These are phyloP conservation scores for Struthio camelus DNA, from an alignment of 2,113 vertebrate genomes.

Conservation along the genomic window DNA sequence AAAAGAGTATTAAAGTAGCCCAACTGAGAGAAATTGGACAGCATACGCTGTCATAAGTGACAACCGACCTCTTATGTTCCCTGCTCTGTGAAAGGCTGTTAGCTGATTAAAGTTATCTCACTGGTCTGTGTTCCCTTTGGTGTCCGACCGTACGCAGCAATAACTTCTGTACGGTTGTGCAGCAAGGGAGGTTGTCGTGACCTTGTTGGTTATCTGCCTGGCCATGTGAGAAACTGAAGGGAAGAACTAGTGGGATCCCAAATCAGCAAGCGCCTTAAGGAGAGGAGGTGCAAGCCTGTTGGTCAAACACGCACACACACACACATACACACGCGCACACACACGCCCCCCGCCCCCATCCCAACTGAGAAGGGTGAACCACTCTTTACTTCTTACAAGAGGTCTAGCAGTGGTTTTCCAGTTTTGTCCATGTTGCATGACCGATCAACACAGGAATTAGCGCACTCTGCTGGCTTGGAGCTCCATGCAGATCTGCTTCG, in stretches of 20 bases:
- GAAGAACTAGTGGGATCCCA: not conserved
- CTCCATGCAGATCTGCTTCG: not conserved
- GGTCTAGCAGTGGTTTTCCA: not conserved
- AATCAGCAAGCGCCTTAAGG: not conserved
- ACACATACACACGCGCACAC: not conserved
- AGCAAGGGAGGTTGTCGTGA: not conserved
- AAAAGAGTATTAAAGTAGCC: not conserved
- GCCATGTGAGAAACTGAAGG: not conserved
- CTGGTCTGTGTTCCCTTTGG: not conserved
- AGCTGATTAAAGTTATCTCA: not conserved
- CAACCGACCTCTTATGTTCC: not conserved
- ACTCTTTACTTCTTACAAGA: not conserved
- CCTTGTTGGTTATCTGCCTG: not conserved
- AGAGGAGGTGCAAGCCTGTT: not conserved
- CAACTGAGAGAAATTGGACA: not conserved
- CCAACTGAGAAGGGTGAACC: not conserved
- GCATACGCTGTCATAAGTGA: not conserved
- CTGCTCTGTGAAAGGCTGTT: not conserved
- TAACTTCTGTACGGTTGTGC: not conserved
- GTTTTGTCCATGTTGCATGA: not conserved
- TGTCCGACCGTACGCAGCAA: rapidly evolving
- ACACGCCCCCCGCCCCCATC: too few species aligned
- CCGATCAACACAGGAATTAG: not conserved
- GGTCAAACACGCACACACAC: not conserved
- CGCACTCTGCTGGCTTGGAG: not conserved